Conservation (phyloP, 2,113 vertebrate species). For the Neodontobutis hainanensis region DNA sequence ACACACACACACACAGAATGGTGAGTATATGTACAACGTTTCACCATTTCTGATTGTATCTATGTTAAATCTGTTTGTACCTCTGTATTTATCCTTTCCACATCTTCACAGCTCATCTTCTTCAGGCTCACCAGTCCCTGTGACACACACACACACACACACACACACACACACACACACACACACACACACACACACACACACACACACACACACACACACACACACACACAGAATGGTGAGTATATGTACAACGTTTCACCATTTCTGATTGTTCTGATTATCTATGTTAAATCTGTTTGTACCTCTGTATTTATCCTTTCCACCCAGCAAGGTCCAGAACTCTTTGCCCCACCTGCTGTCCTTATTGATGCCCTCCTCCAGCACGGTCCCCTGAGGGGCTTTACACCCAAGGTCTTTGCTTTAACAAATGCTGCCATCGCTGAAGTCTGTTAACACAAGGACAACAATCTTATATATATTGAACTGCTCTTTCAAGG, state of each 20-base stretch:
- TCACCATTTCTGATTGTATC: background rate
- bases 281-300: conserved; percentile 1
- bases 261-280: background rate
- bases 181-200: too few relatives aligned
- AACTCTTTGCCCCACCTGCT: conserved; percentile 79
- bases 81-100: conserved; percentile 77
- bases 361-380: conserved; percentile 81
- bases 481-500: background rate
- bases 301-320: conserved; percentile 76
- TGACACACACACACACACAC: too few relatives aligned
- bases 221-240: background rate
- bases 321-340: conserved; percentile 82
- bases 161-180: too few relatives aligned
- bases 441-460: conserved; percentile 75
- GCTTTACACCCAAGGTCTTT: conserved; percentile 84
- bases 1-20: background rate
- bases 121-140: conserved; percentile 80
- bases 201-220: too few relatives aligned
- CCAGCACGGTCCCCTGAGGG: conserved; percentile 77
- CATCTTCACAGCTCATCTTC: conserved; percentile 84
- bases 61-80: conserved; percentile 44
- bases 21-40: background rate
- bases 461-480: background rate
- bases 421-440: conserved; percentile 80
- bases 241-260: background rate